Percentiles rank a stretch among this genome's conserved stretches.
Conservation (phyloP, 2,113 vertebrate genomes). For the Willisornis vidua region DNA sequence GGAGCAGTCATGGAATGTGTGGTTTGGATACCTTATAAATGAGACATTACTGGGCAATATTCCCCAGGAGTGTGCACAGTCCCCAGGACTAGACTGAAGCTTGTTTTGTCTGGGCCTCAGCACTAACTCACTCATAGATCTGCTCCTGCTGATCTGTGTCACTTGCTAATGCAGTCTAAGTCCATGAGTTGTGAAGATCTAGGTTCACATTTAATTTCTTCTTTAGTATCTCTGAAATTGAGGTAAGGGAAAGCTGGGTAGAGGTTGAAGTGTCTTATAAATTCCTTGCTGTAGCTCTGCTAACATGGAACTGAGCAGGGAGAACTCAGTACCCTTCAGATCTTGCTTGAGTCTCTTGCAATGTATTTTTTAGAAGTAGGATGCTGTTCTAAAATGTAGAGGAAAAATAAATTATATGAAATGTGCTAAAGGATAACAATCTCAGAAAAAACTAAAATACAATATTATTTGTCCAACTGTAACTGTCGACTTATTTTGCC, state of each 20-base stretch:
- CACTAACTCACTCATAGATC: not conserved
- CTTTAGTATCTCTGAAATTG: not conserved
- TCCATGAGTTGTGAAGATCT: not conserved
- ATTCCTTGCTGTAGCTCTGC: not conserved
- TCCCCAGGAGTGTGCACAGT: not conserved
- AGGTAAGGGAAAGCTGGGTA: not conserved
- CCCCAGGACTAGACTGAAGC: not conserved
- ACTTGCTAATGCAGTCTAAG: not conserved
- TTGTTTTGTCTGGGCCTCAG: not conserved
- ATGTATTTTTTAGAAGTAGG: not conserved
- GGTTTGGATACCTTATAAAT: not conserved
- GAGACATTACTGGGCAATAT: not conserved
- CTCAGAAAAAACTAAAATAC: not conserved
- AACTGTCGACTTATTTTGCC: constrained; percentile 43
- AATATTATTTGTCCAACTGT: constrained; percentile 35
- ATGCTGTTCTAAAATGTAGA: not conserved
- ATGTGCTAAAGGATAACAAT: not conserved
- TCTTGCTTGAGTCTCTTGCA: not conserved
- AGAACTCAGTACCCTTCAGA: not conserved
- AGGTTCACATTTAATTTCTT: not conserved
- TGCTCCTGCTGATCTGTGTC: not conserved
- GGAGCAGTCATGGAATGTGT: not conserved
- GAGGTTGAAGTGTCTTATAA: not conserved
- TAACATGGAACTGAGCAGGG: not conserved
- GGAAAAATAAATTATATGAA: not conserved